phyloP scores from a whole-genome alignment of 2,888 invertebrate species.

The Patella ulyssiponensis region DNA sequence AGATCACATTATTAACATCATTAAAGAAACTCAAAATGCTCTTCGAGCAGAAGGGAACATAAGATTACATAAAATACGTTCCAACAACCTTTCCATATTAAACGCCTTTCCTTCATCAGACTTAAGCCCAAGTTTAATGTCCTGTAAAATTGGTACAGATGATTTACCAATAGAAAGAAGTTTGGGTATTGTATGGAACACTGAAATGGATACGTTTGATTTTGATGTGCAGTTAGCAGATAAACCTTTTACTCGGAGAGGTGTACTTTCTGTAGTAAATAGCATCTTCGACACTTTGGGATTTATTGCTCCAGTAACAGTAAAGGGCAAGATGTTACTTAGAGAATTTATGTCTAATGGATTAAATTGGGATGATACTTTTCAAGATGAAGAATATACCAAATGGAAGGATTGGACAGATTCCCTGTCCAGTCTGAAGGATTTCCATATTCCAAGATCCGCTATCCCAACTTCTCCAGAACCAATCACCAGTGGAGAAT shows the following conservation, averaged over 20 bases:
- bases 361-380: conserved; percentile 42
- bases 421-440: conserved; percentile 9
- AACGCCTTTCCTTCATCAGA: conserved; percentile 28
- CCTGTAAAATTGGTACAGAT: conserved; percentile 23
- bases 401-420: conserved; percentile 23
- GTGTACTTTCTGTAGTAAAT: conserved; percentile 24
- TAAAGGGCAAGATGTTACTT: conserved; percentile 42
- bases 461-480: neutral
- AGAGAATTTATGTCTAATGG: conserved; percentile 34
- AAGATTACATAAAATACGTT: conserved; percentile 40
- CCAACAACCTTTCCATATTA: conserved; percentile 30
- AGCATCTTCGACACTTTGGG: conserved; percentile 26
- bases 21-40: conserved; percentile 35
- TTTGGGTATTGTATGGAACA: conserved; percentile 25
- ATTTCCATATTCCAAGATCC: conserved; percentile 17
- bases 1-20: conserved; percentile 30
- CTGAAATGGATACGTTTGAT: conserved; percentile 7
- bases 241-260: conserved; percentile 20
- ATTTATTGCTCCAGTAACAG: conserved; percentile 37
- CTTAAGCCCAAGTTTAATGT: conserved; percentile 12
- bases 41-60: conserved; percentile 28
- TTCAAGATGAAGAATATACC: conserved; percentile 25
- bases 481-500: neutral
- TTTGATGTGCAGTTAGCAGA: conserved; percentile 7
- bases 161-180: conserved; percentile 24